Evolutionary conservation across 2,888 invertebrate species (phyloP).

Genomic region (Rotaria macrura): DNA sequence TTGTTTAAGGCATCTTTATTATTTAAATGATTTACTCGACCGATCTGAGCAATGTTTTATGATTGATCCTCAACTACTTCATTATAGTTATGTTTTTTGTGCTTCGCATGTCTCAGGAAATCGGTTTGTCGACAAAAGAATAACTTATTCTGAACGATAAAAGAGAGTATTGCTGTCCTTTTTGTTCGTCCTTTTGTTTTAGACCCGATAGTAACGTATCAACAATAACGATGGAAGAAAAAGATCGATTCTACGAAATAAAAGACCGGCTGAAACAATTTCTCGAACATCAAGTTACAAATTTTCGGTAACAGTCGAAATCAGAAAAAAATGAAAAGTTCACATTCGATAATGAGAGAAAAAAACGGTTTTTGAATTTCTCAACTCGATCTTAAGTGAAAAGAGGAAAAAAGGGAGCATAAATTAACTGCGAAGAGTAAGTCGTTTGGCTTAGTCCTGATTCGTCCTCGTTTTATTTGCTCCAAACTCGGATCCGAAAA

Average conservation of each 20-base stretch:
- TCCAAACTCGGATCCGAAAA: too few species aligned
- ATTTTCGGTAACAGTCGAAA: conserved; percentile 94
- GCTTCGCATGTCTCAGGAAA: conserved; percentile 98
- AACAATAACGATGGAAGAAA: conserved; percentile 87
- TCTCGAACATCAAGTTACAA: conserved; percentile 92
- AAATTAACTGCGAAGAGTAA: too few species aligned
- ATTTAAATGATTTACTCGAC: conserved; percentile 83
- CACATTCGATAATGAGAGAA: too few species aligned
- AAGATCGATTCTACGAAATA: conserved; percentile 81
- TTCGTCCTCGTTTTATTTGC: too few species aligned
- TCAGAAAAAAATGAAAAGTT: too few species aligned
- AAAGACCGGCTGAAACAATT: conserved; percentile 82
- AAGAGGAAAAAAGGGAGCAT: too few species aligned
- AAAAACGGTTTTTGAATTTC: too few species aligned
- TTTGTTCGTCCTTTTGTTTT: too few species aligned
- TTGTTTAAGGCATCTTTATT: conserved; percentile 88
- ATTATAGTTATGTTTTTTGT: conserved; percentile 98
- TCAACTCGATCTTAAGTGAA: too few species aligned
- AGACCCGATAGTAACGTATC: not conserved
- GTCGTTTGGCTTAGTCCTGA: too few species aligned
- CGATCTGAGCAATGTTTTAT: conserved; percentile 83
- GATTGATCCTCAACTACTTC: conserved; percentile 94
- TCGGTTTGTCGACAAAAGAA: conserved; percentile 57
- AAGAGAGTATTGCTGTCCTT: too few species aligned
- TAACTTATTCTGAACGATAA: too few species aligned